Base-by-base conservation (phyloP, 2,797 vertebrate genomes). In the Lithobates sylvaticus region DNA sequence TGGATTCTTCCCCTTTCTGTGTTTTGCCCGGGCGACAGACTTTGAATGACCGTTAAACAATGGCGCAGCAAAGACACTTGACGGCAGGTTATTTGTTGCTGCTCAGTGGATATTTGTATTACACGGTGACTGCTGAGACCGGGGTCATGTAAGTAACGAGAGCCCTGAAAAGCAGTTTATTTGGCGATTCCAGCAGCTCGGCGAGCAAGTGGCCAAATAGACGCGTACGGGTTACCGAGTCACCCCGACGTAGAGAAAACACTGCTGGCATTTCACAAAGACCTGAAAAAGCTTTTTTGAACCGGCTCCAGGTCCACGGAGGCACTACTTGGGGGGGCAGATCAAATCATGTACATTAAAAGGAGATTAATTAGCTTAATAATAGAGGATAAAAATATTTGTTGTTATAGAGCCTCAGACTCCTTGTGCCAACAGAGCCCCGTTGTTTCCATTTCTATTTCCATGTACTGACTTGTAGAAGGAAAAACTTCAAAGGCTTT, bases 321-420 rank as follows among this genome's bases (percentile, higher is more conserved):
- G 77, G 26, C 71, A 12, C 58, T 9, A 69, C 32, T 32, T 65
- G 61, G 84, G 84, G 84, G 77, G 44, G 61, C 16, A n/a, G 15
- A 7, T 54, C 69, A 50, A 74, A 75, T 74, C 77, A 71, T 21
- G 15, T 42, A 78, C 83, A 80, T 80, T 68, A 80, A 61, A 85
- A 85, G 77, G 77, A 80, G 71, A 80, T 75, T 85, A 74, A 85
- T 85, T 85, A 61, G 34, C 72, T 79, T 79, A 85, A 73, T 84
- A 84, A 65, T 26, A 73, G 61, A 85, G 76, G 83, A 85, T 85
- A 10, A 85, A 73, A 65, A 79, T 84, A 71, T 84, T 85, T 78
- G 54, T 79, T 29, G 32, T 50, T 71, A 29, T 36, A 68, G 72
- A 50, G 29, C 27, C 72, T 36, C 18, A 2, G 71, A 36, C 72